Evolutionary conservation across 2,113 vertebrate genomes (phyloP), one percentile per base, ranked within the genome.

Genomic region (Heliornis fulica): DNA sequence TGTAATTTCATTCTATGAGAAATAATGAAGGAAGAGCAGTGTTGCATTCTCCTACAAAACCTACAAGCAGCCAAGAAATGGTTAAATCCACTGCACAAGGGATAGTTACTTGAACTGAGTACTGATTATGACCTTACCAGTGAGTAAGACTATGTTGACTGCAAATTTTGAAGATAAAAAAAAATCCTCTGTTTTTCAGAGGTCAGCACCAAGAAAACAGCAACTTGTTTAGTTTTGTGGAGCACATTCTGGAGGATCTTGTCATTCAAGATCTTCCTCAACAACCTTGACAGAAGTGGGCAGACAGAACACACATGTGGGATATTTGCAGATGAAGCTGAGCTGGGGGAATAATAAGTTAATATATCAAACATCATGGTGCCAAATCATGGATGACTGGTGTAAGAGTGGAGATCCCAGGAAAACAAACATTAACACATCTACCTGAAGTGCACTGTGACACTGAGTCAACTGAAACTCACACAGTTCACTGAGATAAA

Each of bases 241-340:
- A 61, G 11, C n/a, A 66, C 20, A 34, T 31, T 56, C 19, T 45
- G 21, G 36, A 82, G 12, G 34, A 2, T 56, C 32, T 7, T 50
- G 7, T 11, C 66, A 23, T 36, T 85, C 32, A 87, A 34, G 4
- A 40, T 31, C 31, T 59, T 89, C 25, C 25, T 72, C 1, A 7
- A 59, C 13, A 71, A 53, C 1, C 0, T 9, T 7, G n/a, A 78
- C 29, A 51, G 36, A 64, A 41, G 40, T 0, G 0, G 7, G 22
- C 26, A 32, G 22, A 25, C 2, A 77, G 17, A 78, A 48, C 14
- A 72, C 20, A 6, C 8, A 12, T 14, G 53, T 25, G 74, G 15
- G 50, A 65, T 7, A 41, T 34, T 43, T 66, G 15, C 46, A 57
- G 45, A 8, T 70, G 46, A 57, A n/a, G 22, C 5, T n/a, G 22